Evolutionary conservation across 2,888 invertebrate genomes (phyloP), one percentile per base, ranked within the genome.

Genomic region (Malthinus flaveolus): DNA sequence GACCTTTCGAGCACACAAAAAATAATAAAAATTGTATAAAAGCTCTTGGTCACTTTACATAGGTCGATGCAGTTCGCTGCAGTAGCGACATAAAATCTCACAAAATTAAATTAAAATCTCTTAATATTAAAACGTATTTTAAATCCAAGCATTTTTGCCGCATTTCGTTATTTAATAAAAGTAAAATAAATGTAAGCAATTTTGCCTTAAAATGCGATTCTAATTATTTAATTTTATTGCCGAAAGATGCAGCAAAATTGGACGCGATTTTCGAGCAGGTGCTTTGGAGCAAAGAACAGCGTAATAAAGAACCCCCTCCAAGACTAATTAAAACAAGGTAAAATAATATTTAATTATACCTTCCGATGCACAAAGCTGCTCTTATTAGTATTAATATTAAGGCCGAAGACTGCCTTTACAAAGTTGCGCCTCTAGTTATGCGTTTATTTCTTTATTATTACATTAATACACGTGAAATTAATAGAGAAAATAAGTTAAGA

Each of bases 241-340:
- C 36, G 45, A 12, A 59, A 54, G 59, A 55, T 58, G 52, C 44
- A 15, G 50, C 54, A 34, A 36, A 39, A 56, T 47, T 58, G 56
- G 56, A 52, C 49, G 52, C 53, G 61, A 59, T 53, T 61, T 49
- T 51, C 58, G 55, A 55, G 47, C 59, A 59, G 60, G 59, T 59
- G 59, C 55, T 59, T 45, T 48, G n/a, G 44, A 56, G 49, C 48
- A 59, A 60, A 62, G 58, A 45, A 39, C 49, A 54, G 50, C 50
- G 37, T 56, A 55, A 62, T 62, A 59, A 61, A 63, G 61, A 60
- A 64, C 65, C 63, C 56, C 62, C 56, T 58, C 60, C 49, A 60
- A 60, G 61, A 59, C 67, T 68, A 68, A 68, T 68, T 68, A 68
- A 66, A 63, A 62, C 68, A 62, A 66, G 66, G 67, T 67, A 63